phyloP scores from a whole-genome alignment of 2,113 vertebrate genomes.

The Prochilodus magdalenae region DNA sequence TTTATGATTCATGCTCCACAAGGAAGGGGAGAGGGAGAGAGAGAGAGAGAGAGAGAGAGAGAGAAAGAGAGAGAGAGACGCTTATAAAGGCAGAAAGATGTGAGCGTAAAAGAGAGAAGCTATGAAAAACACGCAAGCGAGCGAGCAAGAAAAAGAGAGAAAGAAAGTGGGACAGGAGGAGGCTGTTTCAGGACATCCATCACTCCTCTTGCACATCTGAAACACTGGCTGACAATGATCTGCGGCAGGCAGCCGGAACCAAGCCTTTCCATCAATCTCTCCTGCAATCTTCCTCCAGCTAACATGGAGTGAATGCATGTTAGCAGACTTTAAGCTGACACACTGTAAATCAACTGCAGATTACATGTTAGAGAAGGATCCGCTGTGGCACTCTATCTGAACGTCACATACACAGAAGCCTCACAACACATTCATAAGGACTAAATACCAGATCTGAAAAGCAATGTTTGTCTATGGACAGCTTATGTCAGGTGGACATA shows the following conservation, averaged over 20 bases:
- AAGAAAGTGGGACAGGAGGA: conserved; percentile 25
- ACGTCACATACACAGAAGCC: background rate
- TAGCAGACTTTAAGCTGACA: conserved; percentile 16
- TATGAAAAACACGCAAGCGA: background rate
- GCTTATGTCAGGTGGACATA: too few species aligned
- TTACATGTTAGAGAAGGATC: background rate
- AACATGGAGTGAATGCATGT: conserved; percentile 31
- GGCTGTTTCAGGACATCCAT: conserved; percentile 51
- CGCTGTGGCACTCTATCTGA: background rate
- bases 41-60: conserved; percentile 25
- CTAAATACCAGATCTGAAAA: background rate
- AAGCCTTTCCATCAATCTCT: conserved; percentile 40
- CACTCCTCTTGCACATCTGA: conserved; percentile 43
- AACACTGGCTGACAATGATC: conserved; percentile 46
- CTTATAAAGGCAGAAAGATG: conserved; percentile 37
- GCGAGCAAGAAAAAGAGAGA: conserved; percentile 26
- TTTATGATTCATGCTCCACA: conserved; percentile 59
- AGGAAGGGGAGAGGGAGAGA: conserved; percentile 20
- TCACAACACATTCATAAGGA: too few species aligned
- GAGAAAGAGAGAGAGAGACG: background rate
- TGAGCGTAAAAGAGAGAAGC: background rate
- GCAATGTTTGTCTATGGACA: background rate
- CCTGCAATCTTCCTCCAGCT: conserved; percentile 27
- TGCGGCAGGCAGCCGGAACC: conserved; percentile 40
- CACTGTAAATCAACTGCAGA: conserved; percentile 28